phyloP scores from a whole-genome alignment of 2,888 invertebrate species.

The Abrostola triplasia region DNA sequence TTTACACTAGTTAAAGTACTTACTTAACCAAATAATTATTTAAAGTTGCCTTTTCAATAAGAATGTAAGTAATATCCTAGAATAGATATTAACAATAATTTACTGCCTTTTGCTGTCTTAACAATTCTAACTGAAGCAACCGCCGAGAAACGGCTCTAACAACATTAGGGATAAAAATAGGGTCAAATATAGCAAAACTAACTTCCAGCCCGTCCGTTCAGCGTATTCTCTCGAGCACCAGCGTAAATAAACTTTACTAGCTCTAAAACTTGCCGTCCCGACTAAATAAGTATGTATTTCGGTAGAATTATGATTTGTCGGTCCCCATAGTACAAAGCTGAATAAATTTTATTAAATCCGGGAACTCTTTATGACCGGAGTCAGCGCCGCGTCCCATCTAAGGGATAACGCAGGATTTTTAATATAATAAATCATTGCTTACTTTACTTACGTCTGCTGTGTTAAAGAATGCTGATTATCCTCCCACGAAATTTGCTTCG shows the following conservation, averaged over 20 bases:
- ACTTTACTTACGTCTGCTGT: constrained; percentile 58
- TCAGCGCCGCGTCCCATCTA: constrained; percentile 76
- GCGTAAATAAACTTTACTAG: constrained; percentile 83
- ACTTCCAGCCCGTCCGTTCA: constrained; percentile 53
- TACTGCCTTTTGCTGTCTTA: neutral
- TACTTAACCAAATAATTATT: too few species aligned
- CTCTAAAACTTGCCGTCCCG: constrained; percentile 80
- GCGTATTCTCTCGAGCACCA: constrained; percentile 67
- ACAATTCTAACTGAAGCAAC: neutral
- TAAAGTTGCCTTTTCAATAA: too few species aligned
- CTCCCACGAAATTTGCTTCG: constrained; percentile 54
- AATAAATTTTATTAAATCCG: constrained; percentile 87
- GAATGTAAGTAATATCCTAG: neutral
- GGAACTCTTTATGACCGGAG: constrained; percentile 83
- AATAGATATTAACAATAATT: neutral
- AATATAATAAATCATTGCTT: constrained; percentile 80
- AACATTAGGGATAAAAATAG: constrained; percentile 6
- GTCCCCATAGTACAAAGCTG: constrained; percentile 80
- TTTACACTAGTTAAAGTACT: too few species aligned
- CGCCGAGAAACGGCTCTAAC: neutral
- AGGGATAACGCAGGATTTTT: constrained; percentile 74
- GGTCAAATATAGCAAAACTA: constrained; percentile 34
- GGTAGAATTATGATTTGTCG: constrained; percentile 85
- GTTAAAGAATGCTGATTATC: constrained; percentile 61
- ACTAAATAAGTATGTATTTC: constrained; percentile 85